Percentiles rank a stretch among this genome's conserved stretches.
Conservation (phyloP, 23 tunicate genomes). For the Styela plicata region DNA sequence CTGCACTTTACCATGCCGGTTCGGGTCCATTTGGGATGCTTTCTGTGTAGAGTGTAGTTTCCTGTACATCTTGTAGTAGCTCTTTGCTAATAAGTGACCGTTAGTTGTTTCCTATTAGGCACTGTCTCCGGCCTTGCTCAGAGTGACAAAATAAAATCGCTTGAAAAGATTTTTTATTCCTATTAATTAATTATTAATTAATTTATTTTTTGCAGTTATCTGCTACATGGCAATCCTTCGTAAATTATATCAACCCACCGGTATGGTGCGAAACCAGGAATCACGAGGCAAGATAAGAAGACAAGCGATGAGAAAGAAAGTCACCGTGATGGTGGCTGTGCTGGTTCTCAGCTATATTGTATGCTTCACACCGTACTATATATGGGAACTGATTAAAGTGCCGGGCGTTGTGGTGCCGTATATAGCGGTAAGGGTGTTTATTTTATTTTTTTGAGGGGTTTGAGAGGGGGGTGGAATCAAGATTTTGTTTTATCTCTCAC, state of each 20-base stretch:
- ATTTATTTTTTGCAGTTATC: conserved; percentile 22
- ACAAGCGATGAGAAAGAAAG: conserved; percentile 21
- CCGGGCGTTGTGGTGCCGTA: conserved; percentile 25
- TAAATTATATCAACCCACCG: conserved; percentile 16
- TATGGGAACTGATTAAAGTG: conserved; percentile 9
- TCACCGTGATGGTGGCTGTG: conserved; percentile 43
- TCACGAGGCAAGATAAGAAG: conserved; percentile 14
- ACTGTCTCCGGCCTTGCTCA: no score
- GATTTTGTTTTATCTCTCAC: no score
- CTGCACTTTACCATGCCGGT: no score
- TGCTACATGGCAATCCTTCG: conserved; percentile 40
- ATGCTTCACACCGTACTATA: conserved; percentile 47
- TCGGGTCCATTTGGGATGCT: no score
- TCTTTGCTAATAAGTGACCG: no score
- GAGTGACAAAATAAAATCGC: no score
- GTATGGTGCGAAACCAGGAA: background rate
- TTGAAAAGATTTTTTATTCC: background rate
- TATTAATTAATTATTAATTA: conserved; percentile 3
- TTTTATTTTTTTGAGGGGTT: no score
- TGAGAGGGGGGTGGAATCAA: no score
- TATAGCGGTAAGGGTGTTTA: conserved; percentile 26
- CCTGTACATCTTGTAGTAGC: no score
- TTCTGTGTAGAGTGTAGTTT: no score
- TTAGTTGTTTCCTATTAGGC: no score
- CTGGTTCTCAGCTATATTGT: conserved; percentile 32